A percentile compares a stretch with the other conserved stretches of the same genome.
Conservation (phyloP, 2,113 vertebrate genomes). For the Vidua chalybeata region DNA sequence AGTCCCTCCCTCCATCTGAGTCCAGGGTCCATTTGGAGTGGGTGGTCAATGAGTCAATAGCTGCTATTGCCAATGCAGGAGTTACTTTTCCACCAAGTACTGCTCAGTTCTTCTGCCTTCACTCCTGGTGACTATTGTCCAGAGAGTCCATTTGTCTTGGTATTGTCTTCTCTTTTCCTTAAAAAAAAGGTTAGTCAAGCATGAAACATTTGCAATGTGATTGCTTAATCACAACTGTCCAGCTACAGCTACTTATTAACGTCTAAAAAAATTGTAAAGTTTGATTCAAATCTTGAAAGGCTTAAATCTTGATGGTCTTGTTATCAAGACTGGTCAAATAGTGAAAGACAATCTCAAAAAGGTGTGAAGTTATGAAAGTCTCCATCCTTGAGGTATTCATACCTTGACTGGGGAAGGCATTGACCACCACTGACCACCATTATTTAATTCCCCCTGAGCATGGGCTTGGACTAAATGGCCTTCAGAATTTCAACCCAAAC, state of each 20-base stretch:
- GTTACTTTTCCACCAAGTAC: not conserved
- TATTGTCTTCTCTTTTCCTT: not conserved
- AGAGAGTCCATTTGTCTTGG: not conserved
- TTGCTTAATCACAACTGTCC: not conserved
- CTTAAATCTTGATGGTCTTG: not conserved
- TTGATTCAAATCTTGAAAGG: not conserved
- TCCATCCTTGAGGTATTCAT: not conserved
- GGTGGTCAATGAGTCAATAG: not conserved
- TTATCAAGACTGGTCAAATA: not conserved
- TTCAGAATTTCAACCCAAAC: not conserved
- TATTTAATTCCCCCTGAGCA: not conserved
- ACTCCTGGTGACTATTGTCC: not conserved
- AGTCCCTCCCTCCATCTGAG: too few species aligned
- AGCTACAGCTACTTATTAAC: not conserved
- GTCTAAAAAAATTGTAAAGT: not conserved
- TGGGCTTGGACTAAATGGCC: rapidly evolving
- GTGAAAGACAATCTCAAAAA: not conserved
- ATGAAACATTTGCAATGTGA: not conserved
- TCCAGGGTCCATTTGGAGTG: not conserved
- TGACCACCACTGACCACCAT: not conserved
- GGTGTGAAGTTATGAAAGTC: not conserved
- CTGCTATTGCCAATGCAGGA: not conserved
- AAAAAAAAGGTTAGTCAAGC: not conserved
- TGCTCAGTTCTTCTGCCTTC: not conserved
- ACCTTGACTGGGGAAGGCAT: not conserved